These are phyloP conservation scores for Cryptus armator DNA, from an alignment of 2,888 invertebrate species.

Conservation along the genomic window DNA sequence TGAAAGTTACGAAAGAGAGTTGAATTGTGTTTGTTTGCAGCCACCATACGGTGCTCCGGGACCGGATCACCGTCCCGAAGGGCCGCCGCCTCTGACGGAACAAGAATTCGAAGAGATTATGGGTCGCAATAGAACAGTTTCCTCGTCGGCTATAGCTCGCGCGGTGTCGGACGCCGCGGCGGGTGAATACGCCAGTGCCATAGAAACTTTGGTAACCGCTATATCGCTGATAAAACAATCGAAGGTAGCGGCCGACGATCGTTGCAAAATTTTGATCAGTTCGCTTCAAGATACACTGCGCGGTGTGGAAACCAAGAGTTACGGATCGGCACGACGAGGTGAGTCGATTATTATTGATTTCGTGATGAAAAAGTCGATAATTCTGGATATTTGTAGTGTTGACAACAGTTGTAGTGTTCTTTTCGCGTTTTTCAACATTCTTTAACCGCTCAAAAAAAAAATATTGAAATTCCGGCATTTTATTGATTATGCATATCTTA, in stretches of 20 bases:
- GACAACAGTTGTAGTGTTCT: too few species aligned
- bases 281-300: conserved; percentile 98
- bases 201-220: conserved; percentile 99
- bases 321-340: conserved; percentile 91
- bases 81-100: conserved; percentile 91
- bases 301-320: conserved; percentile 99
- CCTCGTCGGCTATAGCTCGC: conserved; percentile 98
- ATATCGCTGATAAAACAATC: conserved; percentile 99
- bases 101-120: conserved; percentile 99
- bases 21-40: conserved; percentile 68
- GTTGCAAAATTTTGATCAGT: conserved; percentile 98
- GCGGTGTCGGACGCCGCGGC: conserved; percentile 99
- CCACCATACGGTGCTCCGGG: conserved; percentile 88
- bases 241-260: conserved; percentile 97
- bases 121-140: conserved; percentile 98
- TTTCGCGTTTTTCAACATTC: too few species aligned
- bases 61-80: conserved; percentile 85
- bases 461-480: too few species aligned
- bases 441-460: too few species aligned
- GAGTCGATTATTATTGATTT: conserved; percentile 79
- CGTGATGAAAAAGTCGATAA: too few species aligned
- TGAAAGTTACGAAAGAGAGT: background rate
- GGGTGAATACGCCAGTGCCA: conserved; percentile 98
- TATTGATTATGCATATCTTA: too few species aligned
- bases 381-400: too few species aligned